phyloP scores from a whole-genome alignment of 2,113 vertebrate species.

The Cavia aperea region DNA sequence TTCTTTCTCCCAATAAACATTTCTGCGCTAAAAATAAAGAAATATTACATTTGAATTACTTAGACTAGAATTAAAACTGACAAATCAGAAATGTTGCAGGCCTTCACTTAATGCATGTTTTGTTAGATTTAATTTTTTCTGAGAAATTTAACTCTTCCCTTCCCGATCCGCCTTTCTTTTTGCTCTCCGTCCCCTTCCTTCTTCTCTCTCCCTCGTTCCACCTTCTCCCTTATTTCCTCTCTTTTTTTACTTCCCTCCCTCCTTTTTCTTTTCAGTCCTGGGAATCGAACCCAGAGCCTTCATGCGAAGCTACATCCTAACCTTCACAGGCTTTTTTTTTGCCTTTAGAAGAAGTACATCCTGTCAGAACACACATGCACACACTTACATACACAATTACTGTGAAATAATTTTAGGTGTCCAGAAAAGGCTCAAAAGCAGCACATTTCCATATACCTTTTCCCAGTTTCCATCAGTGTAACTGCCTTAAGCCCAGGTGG shows the following conservation, averaged over 20 bases:
- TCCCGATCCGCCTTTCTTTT: not conserved
- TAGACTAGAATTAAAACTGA: not conserved
- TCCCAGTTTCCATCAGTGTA: not conserved
- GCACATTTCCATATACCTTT: not conserved
- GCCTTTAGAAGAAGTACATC: not conserved
- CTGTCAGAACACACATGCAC: not conserved
- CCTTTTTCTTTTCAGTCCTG: not conserved
- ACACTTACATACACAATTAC: not conserved
- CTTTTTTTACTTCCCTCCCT: not conserved
- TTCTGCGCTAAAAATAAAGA: too few species aligned
- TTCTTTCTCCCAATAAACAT: too few species aligned
- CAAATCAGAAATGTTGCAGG: not conserved
- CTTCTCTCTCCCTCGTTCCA: rapidly evolving
- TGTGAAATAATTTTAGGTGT: not conserved
- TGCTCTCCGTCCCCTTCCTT: not conserved
- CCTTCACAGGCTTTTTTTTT: not conserved
- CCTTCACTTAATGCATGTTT: not conserved
- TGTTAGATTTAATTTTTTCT: not conserved
- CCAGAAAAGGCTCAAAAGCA: not conserved
- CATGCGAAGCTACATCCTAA: not conserved
- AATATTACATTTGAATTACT: not conserved
- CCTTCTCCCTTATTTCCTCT: not conserved
- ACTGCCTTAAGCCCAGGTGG: too few species aligned
- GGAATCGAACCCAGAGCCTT: not conserved
- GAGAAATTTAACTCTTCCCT: not conserved